Conservation (phyloP, 2,797 vertebrate genomes). For the Dallia pectoralis region DNA sequence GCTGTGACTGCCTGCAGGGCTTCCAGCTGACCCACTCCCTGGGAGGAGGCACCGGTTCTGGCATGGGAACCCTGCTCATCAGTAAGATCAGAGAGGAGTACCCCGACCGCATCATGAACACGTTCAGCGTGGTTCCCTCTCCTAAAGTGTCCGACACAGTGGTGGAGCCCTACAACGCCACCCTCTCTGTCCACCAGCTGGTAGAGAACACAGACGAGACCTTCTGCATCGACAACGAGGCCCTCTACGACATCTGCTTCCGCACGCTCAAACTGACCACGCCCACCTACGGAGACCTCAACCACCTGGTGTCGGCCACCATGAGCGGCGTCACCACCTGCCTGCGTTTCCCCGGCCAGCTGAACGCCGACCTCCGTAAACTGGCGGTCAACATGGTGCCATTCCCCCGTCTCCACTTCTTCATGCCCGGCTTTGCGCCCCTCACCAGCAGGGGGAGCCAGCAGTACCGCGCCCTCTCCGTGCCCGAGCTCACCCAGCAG, state of each 20-base stretch:
- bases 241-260: conserved; percentile 96
- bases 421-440: conserved; percentile 90
- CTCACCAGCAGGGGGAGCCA: conserved; percentile 91
- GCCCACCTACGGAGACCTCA: conserved; percentile 83
- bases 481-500: conserved; percentile 90
- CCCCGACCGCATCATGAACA: conserved; percentile 94
- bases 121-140: conserved; percentile 90
- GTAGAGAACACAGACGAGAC: conserved; percentile 79
- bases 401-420: conserved; percentile 91
- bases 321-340: conserved; percentile 93
- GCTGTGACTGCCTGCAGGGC: no score
- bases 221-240: conserved; percentile 95
- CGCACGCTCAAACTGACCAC: conserved; percentile 91
- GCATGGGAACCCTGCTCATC: conserved; percentile 93
- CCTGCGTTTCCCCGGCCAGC: conserved; percentile 79
- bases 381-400: conserved; percentile 94
- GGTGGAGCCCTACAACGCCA: conserved; percentile 96
- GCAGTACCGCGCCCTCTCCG: conserved; percentile 84
- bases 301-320: no score
- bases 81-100: conserved; percentile 95
- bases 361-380: conserved; percentile 89
- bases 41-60: conserved; percentile 88
- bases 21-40: no score
- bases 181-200: conserved; percentile 89
- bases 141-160: conserved; percentile 94